Evolutionary conservation across 2,113 vertebrate genomes (phyloP).

Genomic region (Coptodon rendalli): DNA sequence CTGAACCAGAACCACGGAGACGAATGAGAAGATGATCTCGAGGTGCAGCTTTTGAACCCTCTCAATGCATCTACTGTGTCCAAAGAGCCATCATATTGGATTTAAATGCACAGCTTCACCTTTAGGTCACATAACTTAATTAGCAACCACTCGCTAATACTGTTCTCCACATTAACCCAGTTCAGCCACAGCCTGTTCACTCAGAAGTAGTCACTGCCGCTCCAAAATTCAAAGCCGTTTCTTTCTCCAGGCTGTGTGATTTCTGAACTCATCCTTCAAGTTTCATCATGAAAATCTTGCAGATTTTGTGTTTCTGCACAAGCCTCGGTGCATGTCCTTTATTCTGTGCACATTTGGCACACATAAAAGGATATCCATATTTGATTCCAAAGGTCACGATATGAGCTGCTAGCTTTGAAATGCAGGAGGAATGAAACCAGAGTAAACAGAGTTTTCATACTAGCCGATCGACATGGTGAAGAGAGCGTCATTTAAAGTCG

Average conservation of each 20-base stretch:
- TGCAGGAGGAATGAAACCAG: background rate
- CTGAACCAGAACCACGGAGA: background rate
- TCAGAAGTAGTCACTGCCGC: background rate
- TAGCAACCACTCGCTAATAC: background rate
- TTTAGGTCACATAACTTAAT: background rate
- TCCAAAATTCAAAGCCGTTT: background rate
- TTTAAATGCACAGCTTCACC: background rate
- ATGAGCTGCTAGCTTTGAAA: background rate
- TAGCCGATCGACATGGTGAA: background rate
- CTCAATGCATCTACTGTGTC: background rate
- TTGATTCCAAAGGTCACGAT: conserved; percentile 35
- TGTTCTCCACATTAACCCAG: background rate
- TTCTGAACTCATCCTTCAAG: background rate
- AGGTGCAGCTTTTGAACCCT: background rate
- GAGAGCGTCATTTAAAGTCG: background rate
- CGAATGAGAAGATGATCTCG: background rate
- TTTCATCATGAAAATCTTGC: background rate
- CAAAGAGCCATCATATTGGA: background rate
- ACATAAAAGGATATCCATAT: background rate
- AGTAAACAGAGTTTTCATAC: background rate
- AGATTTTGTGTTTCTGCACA: background rate
- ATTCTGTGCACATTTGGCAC: background rate
- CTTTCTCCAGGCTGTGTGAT: background rate
- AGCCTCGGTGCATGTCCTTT: background rate
- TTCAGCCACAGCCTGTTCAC: background rate